Evolutionary conservation across 2,888 invertebrate genomes (phyloP).

Genomic region (Onthophagus sagittarius): DNA sequence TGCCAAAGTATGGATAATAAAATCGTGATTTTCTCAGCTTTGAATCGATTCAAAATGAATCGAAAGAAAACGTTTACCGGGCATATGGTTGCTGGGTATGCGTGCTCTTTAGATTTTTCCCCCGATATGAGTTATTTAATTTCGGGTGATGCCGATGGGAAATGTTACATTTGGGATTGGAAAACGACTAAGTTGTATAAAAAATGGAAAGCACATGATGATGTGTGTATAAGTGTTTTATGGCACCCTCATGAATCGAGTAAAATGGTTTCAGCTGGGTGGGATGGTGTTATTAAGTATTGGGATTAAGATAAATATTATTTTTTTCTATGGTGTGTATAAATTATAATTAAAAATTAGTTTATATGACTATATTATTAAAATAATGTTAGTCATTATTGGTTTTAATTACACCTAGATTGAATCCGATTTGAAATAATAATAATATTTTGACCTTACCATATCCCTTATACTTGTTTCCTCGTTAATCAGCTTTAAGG

Average conservation of each 20-base stretch:
- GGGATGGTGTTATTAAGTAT: constrained; percentile 98
- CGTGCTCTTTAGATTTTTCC: constrained; percentile 94
- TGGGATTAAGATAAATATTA: constrained; percentile 74
- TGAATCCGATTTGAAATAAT: too few relatives aligned
- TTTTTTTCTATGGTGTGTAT: neutral
- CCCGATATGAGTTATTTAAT: constrained; percentile 98
- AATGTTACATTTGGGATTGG: constrained; percentile 99
- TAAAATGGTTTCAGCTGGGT: constrained; percentile 95
- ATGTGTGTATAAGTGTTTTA: constrained; percentile 87
- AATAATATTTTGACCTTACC: too few relatives aligned
- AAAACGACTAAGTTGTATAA: constrained; percentile 97
- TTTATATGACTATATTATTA: neutral
- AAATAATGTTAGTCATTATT: neutral
- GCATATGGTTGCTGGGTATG: constrained; percentile 99
- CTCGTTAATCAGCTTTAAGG: too few relatives aligned
- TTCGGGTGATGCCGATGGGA: constrained; percentile 98
- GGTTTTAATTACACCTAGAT: too few relatives aligned
- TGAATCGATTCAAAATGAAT: constrained; percentile 97
- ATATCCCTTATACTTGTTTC: too few relatives aligned
- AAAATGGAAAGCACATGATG: constrained; percentile 99
- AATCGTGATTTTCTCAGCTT: constrained; percentile 93
- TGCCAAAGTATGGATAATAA: constrained; percentile 99
- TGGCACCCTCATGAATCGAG: constrained; percentile 99
- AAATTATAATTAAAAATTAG: neutral
- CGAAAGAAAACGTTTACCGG: constrained; percentile 96